A percentile compares a stretch with the other conserved stretches of the same genome.
These are phyloP conservation scores for Saimiri boliviensis DNA, from an alignment of 2,113 vertebrate genomes.

Conservation along the genomic window DNA sequence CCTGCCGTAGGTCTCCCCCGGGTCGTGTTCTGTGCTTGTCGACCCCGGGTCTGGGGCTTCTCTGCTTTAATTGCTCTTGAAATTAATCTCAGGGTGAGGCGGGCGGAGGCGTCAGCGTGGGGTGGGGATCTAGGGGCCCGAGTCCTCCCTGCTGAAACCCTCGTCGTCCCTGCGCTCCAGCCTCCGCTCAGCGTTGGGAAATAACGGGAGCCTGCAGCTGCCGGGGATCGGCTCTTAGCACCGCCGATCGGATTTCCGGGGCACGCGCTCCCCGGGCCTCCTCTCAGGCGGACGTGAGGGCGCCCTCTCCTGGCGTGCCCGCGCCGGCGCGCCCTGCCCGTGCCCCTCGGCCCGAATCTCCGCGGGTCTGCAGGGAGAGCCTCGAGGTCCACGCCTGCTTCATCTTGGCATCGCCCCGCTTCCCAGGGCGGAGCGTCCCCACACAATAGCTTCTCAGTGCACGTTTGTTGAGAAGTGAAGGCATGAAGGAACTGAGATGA, in stretches of 20 bases:
- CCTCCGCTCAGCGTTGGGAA: not conserved
- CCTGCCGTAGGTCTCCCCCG: not conserved
- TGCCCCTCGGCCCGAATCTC: not conserved
- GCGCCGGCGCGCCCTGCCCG: rapidly evolving
- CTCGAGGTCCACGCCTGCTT: not conserved
- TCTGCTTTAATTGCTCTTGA: not conserved
- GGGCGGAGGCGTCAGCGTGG: rapidly evolving
- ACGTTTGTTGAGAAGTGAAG: not conserved
- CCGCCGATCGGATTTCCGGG: not conserved
- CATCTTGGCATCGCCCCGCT: not conserved
- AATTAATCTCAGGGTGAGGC: not conserved
- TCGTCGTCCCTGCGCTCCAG: not conserved
- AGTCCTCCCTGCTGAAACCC: not conserved
- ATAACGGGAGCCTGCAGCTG: not conserved
- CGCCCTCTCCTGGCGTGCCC: not conserved
- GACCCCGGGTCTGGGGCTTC: too few relatives aligned
- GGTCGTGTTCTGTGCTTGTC: rapidly evolving
- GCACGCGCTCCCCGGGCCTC: not conserved
- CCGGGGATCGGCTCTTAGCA: too few relatives aligned
- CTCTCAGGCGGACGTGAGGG: not conserved
- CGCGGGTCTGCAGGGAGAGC: rapidly evolving
- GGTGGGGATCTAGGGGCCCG: not conserved
- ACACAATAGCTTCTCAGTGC: not conserved
- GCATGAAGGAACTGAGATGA: not conserved
- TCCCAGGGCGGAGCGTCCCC: rapidly evolving